Percentiles rank a stretch among this genome's conserved stretches.
Evolutionary conservation across 2,797 vertebrate species (phyloP).

Genomic region (Alcedo quadribrachys): DNA sequence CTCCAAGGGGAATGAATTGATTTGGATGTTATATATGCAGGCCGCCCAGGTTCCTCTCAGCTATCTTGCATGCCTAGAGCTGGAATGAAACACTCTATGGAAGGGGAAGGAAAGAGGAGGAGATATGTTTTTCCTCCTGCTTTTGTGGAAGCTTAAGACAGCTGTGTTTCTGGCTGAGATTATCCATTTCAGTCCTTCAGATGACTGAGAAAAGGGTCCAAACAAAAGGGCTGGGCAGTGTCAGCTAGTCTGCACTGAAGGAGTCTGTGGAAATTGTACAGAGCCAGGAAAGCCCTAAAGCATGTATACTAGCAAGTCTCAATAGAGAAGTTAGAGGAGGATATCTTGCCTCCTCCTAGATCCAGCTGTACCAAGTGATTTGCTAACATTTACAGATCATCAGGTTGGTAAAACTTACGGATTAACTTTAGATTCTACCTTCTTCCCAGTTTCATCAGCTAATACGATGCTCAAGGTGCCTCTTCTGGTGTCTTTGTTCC

Average conservation of each 20-base stretch:
- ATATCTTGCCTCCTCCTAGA: neutral
- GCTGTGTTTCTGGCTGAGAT: neutral
- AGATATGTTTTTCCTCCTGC: neutral
- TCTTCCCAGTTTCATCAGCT: constrained; percentile 64
- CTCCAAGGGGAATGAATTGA: neutral
- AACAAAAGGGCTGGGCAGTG: neutral
- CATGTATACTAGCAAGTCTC: too few relatives aligned
- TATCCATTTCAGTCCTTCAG: neutral
- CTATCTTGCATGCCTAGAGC: neutral
- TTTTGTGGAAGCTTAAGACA: neutral
- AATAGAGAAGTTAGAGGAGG: neutral
- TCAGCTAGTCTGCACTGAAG: neutral
- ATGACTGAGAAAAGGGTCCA: neutral
- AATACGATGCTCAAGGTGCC: constrained; percentile 75
- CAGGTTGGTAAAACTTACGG: constrained; percentile 70
- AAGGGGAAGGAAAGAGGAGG: neutral
- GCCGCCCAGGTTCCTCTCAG: neutral
- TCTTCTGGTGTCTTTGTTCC: constrained; percentile 75
- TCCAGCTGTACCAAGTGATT: neutral
- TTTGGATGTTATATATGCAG: neutral
- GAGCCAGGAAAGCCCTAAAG: neutral
- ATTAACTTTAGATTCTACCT: constrained; percentile 72
- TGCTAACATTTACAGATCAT: neutral
- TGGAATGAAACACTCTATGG: neutral
- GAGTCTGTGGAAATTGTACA: neutral